Evolutionary conservation across 92 coral and sea anemone species (phyloP).

Genomic region (Galaxea fascicularis): DNA sequence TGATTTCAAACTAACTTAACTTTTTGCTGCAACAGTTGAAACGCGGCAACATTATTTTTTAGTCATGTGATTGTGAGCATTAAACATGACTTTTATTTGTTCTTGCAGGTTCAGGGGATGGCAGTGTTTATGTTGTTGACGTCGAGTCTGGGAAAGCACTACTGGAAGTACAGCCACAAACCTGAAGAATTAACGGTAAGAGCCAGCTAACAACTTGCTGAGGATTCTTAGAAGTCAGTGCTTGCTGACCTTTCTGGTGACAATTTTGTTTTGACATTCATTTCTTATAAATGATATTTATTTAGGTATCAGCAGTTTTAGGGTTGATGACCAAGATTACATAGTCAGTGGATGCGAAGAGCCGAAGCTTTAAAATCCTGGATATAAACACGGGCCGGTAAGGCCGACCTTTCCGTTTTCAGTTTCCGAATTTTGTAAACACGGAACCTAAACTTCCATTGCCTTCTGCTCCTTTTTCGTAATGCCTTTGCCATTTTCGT

Average conservation of each 20-base stretch:
- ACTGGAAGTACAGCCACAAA: constrained; percentile 3
- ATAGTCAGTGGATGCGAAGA: constrained; percentile 27
- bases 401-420: not conserved
- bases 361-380: constrained; percentile 16
- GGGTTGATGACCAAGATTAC: not conserved
- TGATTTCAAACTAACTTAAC: too few relatives aligned
- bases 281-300: too few relatives aligned
- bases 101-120: not conserved
- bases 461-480: not conserved
- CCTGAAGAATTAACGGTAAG: constrained; percentile 20
- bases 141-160: constrained; percentile 1
- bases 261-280: too few relatives aligned
- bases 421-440: not conserved
- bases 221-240: too few relatives aligned
- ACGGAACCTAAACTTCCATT: not conserved
- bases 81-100: not conserved
- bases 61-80: not conserved
- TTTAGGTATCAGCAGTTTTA: constrained; percentile 20
- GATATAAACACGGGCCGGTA: constrained; percentile 3
- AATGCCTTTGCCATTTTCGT: too few relatives aligned
- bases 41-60: too few relatives aligned
- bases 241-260: too few relatives aligned
- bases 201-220: not conserved
- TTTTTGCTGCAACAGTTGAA: too few relatives aligned
- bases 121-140: not conserved